These are phyloP conservation scores for Sinocyclocheilus anophthalmus DNA, from an alignment of 2,113 vertebrate genomes.

Conservation along the genomic window DNA sequence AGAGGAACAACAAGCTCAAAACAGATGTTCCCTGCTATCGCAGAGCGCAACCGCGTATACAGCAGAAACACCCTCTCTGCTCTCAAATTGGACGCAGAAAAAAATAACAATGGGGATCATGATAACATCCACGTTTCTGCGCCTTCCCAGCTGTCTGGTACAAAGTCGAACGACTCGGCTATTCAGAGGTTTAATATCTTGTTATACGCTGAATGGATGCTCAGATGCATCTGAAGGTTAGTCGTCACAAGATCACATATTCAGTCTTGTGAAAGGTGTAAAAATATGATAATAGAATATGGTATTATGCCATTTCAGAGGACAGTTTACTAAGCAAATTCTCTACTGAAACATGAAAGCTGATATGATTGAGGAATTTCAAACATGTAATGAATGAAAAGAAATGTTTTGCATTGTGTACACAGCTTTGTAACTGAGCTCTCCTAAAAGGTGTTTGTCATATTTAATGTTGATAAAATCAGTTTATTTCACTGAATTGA, in stretches of 20 bases:
- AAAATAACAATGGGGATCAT: constrained; percentile 56
- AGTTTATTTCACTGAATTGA: not conserved
- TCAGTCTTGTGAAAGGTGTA: not conserved
- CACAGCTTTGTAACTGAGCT: not conserved
- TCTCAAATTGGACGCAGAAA: constrained; percentile 64
- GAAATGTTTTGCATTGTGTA: not conserved
- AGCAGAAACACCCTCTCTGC: constrained; percentile 54
- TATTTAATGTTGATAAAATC: not conserved
- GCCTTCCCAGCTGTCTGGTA: constrained; percentile 6
- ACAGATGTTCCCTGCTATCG: constrained; percentile 92
- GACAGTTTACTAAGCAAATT: not conserved
- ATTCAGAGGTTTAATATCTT: constrained; percentile 1
- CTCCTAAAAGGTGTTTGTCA: not conserved
- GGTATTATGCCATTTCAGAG: not conserved
- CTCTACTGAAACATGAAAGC: constrained; percentile 6
- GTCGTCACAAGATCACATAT: constrained; percentile 28
- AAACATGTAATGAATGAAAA: not conserved
- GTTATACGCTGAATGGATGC: not conserved
- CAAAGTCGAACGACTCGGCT: not conserved
- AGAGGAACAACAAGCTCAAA: constrained; percentile 96
- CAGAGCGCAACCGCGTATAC: constrained; percentile 69
- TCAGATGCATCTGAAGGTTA: constrained; percentile 23
- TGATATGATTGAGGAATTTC: constrained; percentile 33
- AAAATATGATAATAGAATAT: constrained; percentile 2
- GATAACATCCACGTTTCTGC: constrained; percentile 49